A percentile compares a stretch with the other conserved stretches of the same genome.
These are phyloP conservation scores for Mylabris phalerata DNA, from an alignment of 1,140 invertebrate genomes.

Conservation along the genomic window DNA sequence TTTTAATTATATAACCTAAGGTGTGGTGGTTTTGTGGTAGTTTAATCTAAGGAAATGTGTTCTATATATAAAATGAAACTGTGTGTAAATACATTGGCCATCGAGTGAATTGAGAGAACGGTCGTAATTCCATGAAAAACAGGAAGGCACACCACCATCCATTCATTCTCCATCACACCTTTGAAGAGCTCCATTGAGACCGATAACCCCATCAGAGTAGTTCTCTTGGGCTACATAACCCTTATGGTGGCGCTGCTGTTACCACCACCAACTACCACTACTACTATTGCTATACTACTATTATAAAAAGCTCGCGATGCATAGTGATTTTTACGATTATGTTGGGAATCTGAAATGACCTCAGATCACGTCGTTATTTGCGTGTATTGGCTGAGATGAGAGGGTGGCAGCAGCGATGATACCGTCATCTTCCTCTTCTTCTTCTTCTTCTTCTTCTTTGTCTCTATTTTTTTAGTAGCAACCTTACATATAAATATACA, in stretches of 20 bases:
- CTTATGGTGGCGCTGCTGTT: slow-evolving; percentile 32
- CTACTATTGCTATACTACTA: too few species aligned
- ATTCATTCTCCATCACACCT: slow-evolving; percentile 41
- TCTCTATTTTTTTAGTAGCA: too few species aligned
- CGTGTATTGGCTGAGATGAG: slow-evolving; percentile 28
- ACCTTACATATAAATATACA: slow-evolving; percentile 20
- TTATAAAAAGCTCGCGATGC: slow-evolving; percentile 28
- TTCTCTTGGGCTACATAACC: slow-evolving; percentile 41
- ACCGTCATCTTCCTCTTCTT: neutral
- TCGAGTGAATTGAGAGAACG: slow-evolving; percentile 21
- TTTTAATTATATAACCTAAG: too few species aligned
- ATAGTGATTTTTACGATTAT: slow-evolving; percentile 45
- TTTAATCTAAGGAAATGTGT: too few species aligned
- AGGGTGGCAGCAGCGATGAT: slow-evolving; percentile 23
- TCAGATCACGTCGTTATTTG: slow-evolving; percentile 31
- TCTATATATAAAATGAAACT: too few species aligned
- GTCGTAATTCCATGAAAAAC: slow-evolving; percentile 35
- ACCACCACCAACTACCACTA: slow-evolving; percentile 3
- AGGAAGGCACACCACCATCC: slow-evolving; percentile 25
- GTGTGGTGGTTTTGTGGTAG: too few species aligned
- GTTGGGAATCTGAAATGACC: slow-evolving; percentile 39
- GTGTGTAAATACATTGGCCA: neutral
- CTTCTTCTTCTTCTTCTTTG: too few species aligned
- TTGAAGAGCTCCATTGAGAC: slow-evolving; percentile 36
- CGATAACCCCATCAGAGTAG: slow-evolving; percentile 40